Conservation (phyloP, 2,797 vertebrate species). For the Phylloscopus collybita region DNA sequence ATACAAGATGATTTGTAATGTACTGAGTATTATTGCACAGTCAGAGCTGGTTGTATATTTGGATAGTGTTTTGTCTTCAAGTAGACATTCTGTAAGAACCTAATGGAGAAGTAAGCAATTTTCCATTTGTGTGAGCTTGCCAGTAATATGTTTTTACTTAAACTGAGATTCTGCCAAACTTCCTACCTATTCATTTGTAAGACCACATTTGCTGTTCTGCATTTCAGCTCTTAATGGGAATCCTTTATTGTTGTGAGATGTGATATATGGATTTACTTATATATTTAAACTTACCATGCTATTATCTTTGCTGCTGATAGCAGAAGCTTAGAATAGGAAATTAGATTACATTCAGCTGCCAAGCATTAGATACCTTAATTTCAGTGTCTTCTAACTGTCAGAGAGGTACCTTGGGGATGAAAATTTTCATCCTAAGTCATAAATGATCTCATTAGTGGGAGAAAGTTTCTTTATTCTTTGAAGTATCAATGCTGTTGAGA, state of each 20-base stretch:
- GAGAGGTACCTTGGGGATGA: neutral
- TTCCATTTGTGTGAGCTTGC: conserved; percentile 13
- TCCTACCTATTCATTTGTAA: conserved; percentile 40
- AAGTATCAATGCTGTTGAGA: neutral
- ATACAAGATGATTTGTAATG: neutral
- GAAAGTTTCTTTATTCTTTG: neutral
- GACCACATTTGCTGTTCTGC: conserved; percentile 11
- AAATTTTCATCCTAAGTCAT: neutral
- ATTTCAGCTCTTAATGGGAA: neutral
- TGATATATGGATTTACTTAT: neutral
- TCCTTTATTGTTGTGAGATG: neutral
- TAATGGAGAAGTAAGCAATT: conserved; percentile 31
- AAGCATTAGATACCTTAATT: neutral
- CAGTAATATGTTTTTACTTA: conserved; percentile 44
- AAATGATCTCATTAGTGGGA: neutral
- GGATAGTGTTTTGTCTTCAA: conserved; percentile 11
- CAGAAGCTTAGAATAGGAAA: neutral
- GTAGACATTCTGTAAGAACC: neutral
- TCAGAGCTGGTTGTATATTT: conserved; percentile 3
- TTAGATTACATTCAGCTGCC: neutral
- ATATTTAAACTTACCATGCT: neutral
- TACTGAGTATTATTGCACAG: neutral
- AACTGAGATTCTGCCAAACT: conserved; percentile 26
- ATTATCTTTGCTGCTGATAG: neutral
- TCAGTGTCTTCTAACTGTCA: neutral